Evolutionary conservation across 2,797 vertebrate species (phyloP).

Genomic region (Chiroxiphia lanceolata): DNA sequence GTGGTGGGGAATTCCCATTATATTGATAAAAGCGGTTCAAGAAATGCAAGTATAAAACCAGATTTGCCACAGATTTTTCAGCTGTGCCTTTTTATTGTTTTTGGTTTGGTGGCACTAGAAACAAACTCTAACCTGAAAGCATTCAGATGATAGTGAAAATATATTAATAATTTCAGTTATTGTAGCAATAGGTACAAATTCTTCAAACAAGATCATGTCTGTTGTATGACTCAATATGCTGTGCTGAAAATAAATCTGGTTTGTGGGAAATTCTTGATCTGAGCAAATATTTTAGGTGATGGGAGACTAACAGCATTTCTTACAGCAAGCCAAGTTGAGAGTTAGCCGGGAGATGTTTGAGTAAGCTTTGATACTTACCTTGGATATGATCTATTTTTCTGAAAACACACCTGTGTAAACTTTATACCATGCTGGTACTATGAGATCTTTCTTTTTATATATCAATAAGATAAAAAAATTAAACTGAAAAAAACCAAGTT

Average conservation of each 20-base stretch:
- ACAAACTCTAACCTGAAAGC: neutral
- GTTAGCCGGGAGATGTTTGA: neutral
- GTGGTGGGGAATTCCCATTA: fast-evolving
- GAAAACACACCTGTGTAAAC: neutral
- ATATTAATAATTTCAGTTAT: neutral
- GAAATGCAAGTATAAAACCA: neutral
- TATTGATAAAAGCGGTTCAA: neutral
- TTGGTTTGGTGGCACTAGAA: neutral
- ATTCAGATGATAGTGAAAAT: neutral
- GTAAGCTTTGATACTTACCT: neutral
- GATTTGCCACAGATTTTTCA: neutral
- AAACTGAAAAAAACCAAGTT: neutral
- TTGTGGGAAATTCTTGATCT: neutral
- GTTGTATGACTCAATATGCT: neutral
- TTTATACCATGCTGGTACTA: neutral
- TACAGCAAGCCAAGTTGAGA: neutral
- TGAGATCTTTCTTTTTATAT: neutral
- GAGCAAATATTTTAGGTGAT: neutral
- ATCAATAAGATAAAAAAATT: neutral
- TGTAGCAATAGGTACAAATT: neutral
- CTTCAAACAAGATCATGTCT: neutral
- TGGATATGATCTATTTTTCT: neutral
- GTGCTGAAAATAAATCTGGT: neutral
- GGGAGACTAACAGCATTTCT: neutral
- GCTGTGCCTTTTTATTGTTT: neutral